Evolutionary conservation across 2,113 vertebrate species (phyloP).

Genomic region (Hemiscyllium ocellatum): DNA sequence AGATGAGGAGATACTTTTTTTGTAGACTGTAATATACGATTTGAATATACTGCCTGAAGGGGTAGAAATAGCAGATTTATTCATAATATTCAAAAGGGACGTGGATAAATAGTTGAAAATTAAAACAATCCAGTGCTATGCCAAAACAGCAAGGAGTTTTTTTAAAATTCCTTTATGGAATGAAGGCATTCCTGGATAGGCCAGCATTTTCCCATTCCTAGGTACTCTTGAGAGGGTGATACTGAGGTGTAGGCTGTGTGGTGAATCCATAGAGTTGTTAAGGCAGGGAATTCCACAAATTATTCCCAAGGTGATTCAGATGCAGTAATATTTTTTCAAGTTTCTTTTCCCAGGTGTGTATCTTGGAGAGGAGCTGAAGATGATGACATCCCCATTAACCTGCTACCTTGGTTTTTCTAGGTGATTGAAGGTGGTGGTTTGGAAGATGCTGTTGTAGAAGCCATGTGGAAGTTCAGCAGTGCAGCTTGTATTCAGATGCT

Average conservation of each 20-base stretch:
- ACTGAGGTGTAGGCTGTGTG: neutral
- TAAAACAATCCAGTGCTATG: neutral
- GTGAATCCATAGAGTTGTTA: neutral
- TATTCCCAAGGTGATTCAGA: neutral
- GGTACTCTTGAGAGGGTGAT: neutral
- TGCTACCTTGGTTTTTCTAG: neutral
- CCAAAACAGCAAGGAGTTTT: neutral
- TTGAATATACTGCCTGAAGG: neutral
- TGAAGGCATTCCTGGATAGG: neutral
- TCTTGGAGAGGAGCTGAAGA: neutral
- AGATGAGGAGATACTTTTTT: neutral
- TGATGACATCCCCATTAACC: neutral
- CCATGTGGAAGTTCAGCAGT: neutral
- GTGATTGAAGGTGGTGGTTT: neutral
- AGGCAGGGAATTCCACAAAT: neutral
- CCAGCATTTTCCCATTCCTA: neutral
- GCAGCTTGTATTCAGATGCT: neutral
- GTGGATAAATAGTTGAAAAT: neutral
- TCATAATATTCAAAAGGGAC: neutral
- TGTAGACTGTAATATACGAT: neutral
- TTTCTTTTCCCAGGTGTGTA: neutral
- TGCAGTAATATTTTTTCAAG: neutral
- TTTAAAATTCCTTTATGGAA: neutral
- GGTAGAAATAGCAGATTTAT: neutral
- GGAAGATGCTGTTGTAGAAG: neutral